A percentile compares a stretch with the other conserved stretches of the same genome.
phyloP scores from a whole-genome alignment of 2,113 vertebrate genomes.

The Rafetus swinhoei region DNA sequence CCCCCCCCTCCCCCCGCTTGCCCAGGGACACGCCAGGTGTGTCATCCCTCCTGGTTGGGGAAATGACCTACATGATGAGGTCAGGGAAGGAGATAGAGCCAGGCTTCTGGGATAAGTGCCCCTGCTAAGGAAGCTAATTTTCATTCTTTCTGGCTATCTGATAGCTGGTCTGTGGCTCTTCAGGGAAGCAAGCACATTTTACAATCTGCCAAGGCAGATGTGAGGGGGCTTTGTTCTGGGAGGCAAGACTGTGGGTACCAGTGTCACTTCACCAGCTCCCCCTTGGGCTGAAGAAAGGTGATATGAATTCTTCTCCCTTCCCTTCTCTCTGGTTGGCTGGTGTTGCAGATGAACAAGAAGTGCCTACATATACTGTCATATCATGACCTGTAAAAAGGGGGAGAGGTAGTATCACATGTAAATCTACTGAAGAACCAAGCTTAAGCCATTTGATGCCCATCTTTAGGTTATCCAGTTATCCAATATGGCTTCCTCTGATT shows the following conservation, averaged over 20 bases:
- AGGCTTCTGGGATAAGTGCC: neutral
- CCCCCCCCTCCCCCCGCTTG: too few relatives aligned
- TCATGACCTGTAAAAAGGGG: neutral
- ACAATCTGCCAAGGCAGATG: neutral
- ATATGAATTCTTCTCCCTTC: neutral
- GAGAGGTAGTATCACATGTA: rapidly evolving
- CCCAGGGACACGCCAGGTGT: too few relatives aligned
- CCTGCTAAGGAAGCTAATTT: neutral
- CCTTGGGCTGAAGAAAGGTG: neutral
- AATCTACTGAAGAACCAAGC: rapidly evolving
- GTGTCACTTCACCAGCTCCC: neutral
- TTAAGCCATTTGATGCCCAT: rapidly evolving
- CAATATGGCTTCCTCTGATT: rapidly evolving
- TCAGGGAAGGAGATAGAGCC: neutral
- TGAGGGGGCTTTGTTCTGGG: neutral
- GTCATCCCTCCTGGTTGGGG: neutral
- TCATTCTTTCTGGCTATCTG: neutral
- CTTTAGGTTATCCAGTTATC: neutral
- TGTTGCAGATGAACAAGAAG: constrained; percentile 12
- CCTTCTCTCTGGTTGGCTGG: rapidly evolving
- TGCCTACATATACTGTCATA: neutral
- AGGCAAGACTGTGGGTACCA: neutral
- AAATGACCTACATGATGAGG: neutral
- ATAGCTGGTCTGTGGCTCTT: neutral
- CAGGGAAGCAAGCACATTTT: neutral